Percentiles rank a stretch among this genome's conserved stretches.
These are phyloP conservation scores for Vulpes vulpes DNA, from an alignment of 2,113 vertebrate genomes.

Conservation along the genomic window DNA sequence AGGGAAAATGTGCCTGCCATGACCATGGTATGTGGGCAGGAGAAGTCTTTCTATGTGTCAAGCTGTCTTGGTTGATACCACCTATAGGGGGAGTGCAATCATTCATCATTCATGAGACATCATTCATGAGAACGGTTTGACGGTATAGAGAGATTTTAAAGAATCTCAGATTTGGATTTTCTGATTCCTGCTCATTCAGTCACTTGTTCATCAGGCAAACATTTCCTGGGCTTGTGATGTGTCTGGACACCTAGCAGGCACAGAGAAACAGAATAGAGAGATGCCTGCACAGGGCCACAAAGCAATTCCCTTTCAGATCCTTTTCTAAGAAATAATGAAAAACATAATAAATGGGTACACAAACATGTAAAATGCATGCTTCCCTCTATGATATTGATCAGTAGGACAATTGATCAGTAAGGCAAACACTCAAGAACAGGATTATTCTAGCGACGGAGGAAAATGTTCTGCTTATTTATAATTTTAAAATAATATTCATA, in stretches of 20 bases:
- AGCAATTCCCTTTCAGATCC: background rate
- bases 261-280: background rate
- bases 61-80: too few species aligned
- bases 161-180: background rate
- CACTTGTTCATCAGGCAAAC: background rate
- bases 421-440: background rate
- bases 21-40: background rate
- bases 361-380: background rate
- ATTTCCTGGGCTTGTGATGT: background rate
- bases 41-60: background rate
- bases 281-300: rapidly evolving
- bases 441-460: background rate
- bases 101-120: too few species aligned
- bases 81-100: background rate
- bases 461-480: background rate
- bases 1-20: rapidly evolving
- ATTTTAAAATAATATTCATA: conserved; percentile 56
- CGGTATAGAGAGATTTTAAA: background rate
- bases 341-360: background rate
- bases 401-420: background rate
- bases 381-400: background rate
- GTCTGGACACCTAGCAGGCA: background rate
- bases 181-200: background rate
- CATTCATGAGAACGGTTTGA: background rate
- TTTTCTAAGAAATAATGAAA: background rate